Base-by-base conservation (phyloP, 2,888 invertebrate species). In the Pristionchus fissidentatus region DNA sequence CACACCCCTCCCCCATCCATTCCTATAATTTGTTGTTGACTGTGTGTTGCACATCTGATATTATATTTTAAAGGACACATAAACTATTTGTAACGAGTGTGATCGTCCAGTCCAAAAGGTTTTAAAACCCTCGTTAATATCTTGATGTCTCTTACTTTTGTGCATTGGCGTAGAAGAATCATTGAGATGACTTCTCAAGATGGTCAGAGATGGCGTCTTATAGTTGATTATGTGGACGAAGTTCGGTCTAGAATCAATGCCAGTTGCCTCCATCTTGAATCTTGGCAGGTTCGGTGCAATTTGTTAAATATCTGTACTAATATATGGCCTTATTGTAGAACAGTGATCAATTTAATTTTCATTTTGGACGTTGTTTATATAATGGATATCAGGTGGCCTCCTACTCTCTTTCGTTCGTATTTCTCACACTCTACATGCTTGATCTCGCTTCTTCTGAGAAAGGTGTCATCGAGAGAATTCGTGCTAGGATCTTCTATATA, bases 271-370 rank as follows among this genome's bases (percentile, higher is more conserved):
- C 80, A 80, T 62, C 29, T 80, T 35, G 80, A 80, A 46, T 57
- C 80, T 35, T 80, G 80, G 80, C 80, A 80, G 80, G 80, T 80
- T n/a, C n/a, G n/a, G n/a, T n/a, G n/a, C n/a, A n/a, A n/a, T n/a
- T n/a, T n/a, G n/a, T 19, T 10, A 10, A 26, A 10, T 8, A 8
- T 15, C n/a, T 26, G n/a, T 15, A 15, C 26, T 60, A 26, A 15
- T n/a, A 26, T 26, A 60, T n/a, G 8, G 60, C 7, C 29, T n/a
- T 8, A 26, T 60, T 26, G 19, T 10, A n/a, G 15, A 38, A 8
- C 60, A 8, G 19, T n/a, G n/a, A n/a, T n/a, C n/a, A n/a, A n/a
- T n/a, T n/a, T n/a, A n/a, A n/a, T n/a, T n/a, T n/a, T n/a, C n/a
- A n/a, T 13, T 49, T 49, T 49, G 49, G 22, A 49, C 13, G 43